These are phyloP conservation scores for Blastobasis lacticolella DNA, from an alignment of 2,888 invertebrate species.

Conservation along the genomic window DNA sequence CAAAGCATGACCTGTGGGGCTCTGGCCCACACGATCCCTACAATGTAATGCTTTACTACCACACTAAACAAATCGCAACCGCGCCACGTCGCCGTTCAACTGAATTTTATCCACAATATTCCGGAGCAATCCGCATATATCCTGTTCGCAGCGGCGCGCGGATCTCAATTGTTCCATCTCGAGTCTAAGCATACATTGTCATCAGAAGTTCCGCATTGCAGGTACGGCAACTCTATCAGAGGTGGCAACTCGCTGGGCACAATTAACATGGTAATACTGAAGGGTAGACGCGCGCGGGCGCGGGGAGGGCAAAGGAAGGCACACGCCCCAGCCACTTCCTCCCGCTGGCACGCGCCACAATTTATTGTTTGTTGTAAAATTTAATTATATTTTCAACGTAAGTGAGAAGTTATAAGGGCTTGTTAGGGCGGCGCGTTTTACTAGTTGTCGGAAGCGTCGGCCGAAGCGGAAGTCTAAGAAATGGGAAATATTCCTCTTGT, in stretches of 20 bases:
- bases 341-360: neutral
- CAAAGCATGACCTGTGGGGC: no score
- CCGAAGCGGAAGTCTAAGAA: no score
- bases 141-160: neutral
- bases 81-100: neutral
- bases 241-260: conserved; percentile 14
- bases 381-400: neutral
- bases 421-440: no score
- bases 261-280: conserved; percentile 20
- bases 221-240: conserved; percentile 18
- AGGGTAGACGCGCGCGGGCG: neutral
- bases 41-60: no score
- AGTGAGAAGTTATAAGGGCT: no score
- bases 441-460: no score
- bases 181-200: conserved; percentile 1
- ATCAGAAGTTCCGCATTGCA: conserved; percentile 18
- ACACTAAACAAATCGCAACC: no score
- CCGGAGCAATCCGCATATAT: neutral
- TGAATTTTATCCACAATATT: neutral
- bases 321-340: neutral
- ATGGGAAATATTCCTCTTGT: no score
- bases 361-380: conserved; percentile 1
- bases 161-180: neutral
- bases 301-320: neutral
- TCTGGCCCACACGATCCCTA: no score